Conservation (phyloP, 2,797 vertebrate species). For the Masticophis lateralis region DNA sequence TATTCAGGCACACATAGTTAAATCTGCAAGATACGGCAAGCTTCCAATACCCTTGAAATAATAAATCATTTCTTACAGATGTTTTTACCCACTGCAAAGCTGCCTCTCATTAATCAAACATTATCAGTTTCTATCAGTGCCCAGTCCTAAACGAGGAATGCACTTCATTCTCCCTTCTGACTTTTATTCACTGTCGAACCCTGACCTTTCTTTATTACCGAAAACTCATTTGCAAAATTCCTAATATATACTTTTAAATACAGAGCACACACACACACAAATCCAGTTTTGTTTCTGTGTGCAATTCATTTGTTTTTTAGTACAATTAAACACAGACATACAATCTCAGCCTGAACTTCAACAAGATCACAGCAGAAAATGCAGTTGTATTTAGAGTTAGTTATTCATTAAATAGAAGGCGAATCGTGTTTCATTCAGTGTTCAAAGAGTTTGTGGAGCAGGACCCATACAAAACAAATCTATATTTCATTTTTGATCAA, state of each 20-base stretch:
- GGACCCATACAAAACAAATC: neutral
- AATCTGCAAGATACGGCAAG: conserved; percentile 75
- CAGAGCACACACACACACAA: neutral
- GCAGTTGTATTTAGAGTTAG: neutral
- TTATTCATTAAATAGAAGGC: conserved; percentile 29
- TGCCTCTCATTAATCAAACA: conserved; percentile 84
- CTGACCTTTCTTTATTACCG: conserved; percentile 65
- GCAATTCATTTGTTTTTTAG: conserved; percentile 19
- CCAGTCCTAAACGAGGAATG: conserved; percentile 66
- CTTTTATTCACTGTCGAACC: conserved; percentile 73
- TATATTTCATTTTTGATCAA: conserved; percentile 49
- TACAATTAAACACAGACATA: conserved; percentile 25
- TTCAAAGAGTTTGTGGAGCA: conserved; percentile 41
- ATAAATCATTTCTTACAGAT: conserved; percentile 85
- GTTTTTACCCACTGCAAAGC: conserved; percentile 74
- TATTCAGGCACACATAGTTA: conserved; percentile 77
- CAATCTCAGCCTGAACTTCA: conserved; percentile 32
- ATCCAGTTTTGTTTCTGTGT: conserved; percentile 1
- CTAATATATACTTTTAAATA: conserved; percentile 10
- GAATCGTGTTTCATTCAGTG: conserved; percentile 14
- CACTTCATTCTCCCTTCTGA: conserved; percentile 73
- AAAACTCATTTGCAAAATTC: conserved; percentile 55
- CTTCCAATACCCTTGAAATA: conserved; percentile 80
- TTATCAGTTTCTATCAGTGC: conserved; percentile 81
- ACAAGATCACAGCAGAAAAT: conserved; percentile 45